These are phyloP conservation scores for Dicyema japonicum DNA, from an alignment of 1,140 invertebrate genomes.

Conservation along the genomic window DNA sequence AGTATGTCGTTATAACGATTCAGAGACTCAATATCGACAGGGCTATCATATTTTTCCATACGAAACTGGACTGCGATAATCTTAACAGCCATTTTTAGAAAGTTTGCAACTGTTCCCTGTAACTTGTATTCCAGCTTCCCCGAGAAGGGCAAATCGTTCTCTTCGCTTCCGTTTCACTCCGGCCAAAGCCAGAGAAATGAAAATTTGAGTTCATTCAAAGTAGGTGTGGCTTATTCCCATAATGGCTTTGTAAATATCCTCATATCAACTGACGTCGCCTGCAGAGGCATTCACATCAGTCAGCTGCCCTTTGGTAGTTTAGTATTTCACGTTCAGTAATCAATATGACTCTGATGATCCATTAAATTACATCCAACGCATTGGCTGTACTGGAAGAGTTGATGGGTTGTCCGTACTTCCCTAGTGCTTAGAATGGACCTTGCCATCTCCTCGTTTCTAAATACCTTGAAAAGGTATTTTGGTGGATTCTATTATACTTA, in stretches of 20 bases:
- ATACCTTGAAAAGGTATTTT: slow-evolving; percentile 79
- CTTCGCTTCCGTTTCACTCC: too few species aligned
- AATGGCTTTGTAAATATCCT: slow-evolving; percentile 43
- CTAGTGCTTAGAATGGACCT: slow-evolving; percentile 86
- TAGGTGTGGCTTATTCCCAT: slow-evolving; percentile 11
- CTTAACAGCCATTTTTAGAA: too few species aligned
- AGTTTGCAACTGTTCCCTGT: too few species aligned
- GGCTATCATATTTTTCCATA: slow-evolving; percentile 79
- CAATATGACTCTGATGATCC: slow-evolving; percentile 68
- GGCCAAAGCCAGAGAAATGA: slow-evolving; percentile 57
- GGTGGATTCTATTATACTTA: too few species aligned
- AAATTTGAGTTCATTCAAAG: slow-evolving; percentile 72
- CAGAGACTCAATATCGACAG: slow-evolving; percentile 73
- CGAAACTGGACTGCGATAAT: slow-evolving; percentile 93
- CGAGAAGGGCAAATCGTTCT: too few species aligned
- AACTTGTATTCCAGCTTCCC: too few species aligned
- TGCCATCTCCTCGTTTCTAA: slow-evolving; percentile 61
- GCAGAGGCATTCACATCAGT: slow-evolving; percentile 60
- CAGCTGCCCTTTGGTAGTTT: slow-evolving; percentile 61
- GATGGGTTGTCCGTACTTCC: too few species aligned
- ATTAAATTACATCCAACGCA: slow-evolving; percentile 98
- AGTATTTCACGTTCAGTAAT: slow-evolving; percentile 35
- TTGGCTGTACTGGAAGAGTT: slow-evolving; percentile 78
- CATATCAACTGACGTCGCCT: slow-evolving; percentile 93
- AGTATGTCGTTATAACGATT: slow-evolving; percentile 62